Conservation (phyloP, 1,140 invertebrate species). For the Drosophila nannoptera region DNA sequence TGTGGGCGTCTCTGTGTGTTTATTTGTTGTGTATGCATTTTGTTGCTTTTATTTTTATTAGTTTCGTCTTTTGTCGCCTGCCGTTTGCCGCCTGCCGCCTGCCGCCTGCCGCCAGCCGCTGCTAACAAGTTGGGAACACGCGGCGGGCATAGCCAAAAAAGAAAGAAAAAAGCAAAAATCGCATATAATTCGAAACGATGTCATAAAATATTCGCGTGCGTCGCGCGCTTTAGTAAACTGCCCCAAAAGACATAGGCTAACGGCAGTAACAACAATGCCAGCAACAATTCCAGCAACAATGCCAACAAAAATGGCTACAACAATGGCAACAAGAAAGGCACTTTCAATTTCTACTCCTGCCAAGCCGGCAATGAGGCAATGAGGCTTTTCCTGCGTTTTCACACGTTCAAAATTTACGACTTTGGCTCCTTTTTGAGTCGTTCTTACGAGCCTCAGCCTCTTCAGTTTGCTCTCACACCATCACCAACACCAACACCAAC, state of each 20-base stretch:
- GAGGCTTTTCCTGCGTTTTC: conserved; percentile 76
- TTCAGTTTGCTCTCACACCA: conserved; percentile 17
- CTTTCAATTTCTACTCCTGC: conserved; percentile 64
- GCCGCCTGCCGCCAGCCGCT: conserved; percentile 43
- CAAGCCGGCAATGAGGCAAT: conserved; percentile 68
- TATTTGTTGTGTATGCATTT: conserved; percentile 40
- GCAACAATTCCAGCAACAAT: conserved; percentile 59
- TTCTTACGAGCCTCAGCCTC: conserved; percentile 30
- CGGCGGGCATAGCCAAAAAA: conserved; percentile 17
- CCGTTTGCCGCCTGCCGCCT: neutral
- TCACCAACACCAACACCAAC: neutral
- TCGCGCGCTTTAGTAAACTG: conserved; percentile 55
- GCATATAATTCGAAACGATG: conserved; percentile 67
- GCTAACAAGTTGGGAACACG: conserved; percentile 65
- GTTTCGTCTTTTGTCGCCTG: conserved; percentile 58
- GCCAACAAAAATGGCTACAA: conserved; percentile 46
- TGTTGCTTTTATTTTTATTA: conserved; percentile 41
- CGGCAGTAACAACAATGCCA: conserved; percentile 43
- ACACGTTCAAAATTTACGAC: conserved; percentile 77
- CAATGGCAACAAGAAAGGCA: conserved; percentile 58
- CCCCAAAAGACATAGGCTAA: conserved; percentile 47
- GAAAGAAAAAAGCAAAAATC: conserved; percentile 26
- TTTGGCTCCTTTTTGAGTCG: conserved; percentile 39
- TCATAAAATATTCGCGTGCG: conserved; percentile 76
- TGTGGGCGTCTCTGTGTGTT: conserved; percentile 69